Evolutionary conservation across 2,888 invertebrate genomes (phyloP), one percentile per base, ranked within the genome.

Genomic region (Drosophila ustulata): DNA sequence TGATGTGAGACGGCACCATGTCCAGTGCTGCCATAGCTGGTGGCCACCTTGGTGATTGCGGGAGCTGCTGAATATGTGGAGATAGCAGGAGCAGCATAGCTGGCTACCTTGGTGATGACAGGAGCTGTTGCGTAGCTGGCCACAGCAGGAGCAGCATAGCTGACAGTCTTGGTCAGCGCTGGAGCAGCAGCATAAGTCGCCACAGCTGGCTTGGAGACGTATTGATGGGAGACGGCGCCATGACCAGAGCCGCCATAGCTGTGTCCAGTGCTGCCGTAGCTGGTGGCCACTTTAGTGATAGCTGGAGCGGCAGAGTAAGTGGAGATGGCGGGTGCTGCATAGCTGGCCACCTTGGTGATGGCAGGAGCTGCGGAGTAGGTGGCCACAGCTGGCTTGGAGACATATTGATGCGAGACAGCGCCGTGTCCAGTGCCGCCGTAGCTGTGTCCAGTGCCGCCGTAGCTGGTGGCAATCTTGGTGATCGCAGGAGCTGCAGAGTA

Each of bases 371-470:
- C 5, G 4, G 55, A 7, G 8, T 55, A 55, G 0, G 43, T 32
- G 4, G 80, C 57, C 9, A 66, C 37, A 6, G 71, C 56, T 2
- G 75, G 75, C 45, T 65, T 62, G 37, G 76, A 89, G 0, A 81
- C 78, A 55, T 83, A 81, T 11, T 89, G 90, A 62, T 90, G 89
- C 0, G 89, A 87, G 6, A 79, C 58, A 0, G 79, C 83, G 5
- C 89, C 70, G 13, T 78, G 79, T n/a, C 62, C 88, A 30, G 71
- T 62, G 4, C 61, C 23, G 1, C 70, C 74, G 28, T 81, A 89
- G 5, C 62, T 66, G 53, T 78, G 79, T n/a, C 62, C 88, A 30
- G 71, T 64, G 6, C 61, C 18, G 1, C 70, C 74, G 28, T 81
- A 89, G 5, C 62, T 67, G 53, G 78, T 91, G 77, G 70, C 78